phyloP scores from a whole-genome alignment of 2,888 invertebrate genomes.

The Frankliniella intonsa region DNA sequence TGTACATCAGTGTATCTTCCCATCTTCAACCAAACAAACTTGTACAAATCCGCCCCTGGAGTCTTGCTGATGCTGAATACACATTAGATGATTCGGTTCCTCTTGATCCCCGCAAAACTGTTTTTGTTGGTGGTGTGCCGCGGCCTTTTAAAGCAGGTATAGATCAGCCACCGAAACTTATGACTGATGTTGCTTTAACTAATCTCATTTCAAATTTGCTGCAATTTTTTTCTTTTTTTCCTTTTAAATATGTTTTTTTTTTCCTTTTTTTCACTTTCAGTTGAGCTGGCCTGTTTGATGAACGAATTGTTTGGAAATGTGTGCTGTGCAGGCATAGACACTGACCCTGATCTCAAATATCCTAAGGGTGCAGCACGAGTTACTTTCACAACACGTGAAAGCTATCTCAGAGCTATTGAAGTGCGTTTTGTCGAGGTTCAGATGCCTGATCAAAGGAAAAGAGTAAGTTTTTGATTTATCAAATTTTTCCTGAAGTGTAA shows the following conservation, averaged over 20 bases:
- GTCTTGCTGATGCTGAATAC: slow-evolving; percentile 94
- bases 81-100: slow-evolving; percentile 96
- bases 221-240: too few species aligned
- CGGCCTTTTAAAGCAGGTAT: slow-evolving; percentile 92
- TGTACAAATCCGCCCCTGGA: slow-evolving; percentile 97
- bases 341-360: slow-evolving; percentile 98
- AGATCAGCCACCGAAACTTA: slow-evolving; percentile 39
- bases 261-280: slow-evolving; percentile 48
- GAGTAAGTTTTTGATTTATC: slow-evolving; percentile 55
- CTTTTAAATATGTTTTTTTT: not conserved
- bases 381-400: slow-evolving; percentile 97
- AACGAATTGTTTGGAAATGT: slow-evolving; percentile 97
- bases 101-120: slow-evolving; percentile 95
- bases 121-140: slow-evolving; percentile 99
- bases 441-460: slow-evolving; percentile 97
- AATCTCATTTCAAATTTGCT: not conserved
- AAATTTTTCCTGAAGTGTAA: not conserved
- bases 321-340: slow-evolving; percentile 99
- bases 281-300: slow-evolving; percentile 98
- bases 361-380: slow-evolving; percentile 98
- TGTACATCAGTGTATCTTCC: slow-evolving; percentile 96
- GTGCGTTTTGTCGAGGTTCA: slow-evolving; percentile 97
- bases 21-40: slow-evolving; percentile 99
- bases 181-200: not conserved
- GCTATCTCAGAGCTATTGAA: slow-evolving; percentile 97